A percentile compares a stretch with the other conserved stretches of the same genome.
Conservation (phyloP, 2,888 invertebrate genomes). For the Magallana nippona region DNA sequence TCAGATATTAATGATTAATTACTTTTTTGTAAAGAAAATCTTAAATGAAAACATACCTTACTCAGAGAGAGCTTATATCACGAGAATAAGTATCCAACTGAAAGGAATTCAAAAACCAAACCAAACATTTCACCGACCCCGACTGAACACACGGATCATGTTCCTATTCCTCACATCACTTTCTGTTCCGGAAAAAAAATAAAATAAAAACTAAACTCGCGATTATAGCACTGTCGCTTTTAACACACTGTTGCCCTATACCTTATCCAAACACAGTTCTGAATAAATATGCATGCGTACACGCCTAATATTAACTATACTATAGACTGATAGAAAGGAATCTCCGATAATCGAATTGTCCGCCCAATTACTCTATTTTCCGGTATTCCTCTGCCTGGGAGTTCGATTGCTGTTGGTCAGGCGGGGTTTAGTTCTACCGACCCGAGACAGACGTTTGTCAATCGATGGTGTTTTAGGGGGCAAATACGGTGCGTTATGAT, state of each 20-base stretch:
- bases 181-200: too few relatives aligned
- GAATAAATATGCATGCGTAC: background rate
- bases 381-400: background rate
- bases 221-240: constrained; percentile 1
- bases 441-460: background rate
- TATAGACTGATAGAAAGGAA: background rate
- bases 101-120: too few relatives aligned
- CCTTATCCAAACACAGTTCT: constrained; percentile 21
- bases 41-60: too few relatives aligned
- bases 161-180: too few relatives aligned
- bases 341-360: constrained; percentile 28
- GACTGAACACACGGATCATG: too few relatives aligned
- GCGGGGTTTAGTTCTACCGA: background rate
- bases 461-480: background rate
- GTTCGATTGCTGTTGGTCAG: constrained; percentile 18
- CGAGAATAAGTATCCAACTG: too few relatives aligned
- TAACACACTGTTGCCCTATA: background rate
- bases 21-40: too few relatives aligned
- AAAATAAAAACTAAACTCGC: too few relatives aligned
- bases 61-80: too few relatives aligned
- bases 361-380: constrained; percentile 31
- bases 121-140: too few relatives aligned
- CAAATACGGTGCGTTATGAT: background rate
- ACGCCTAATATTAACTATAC: constrained; percentile 19
- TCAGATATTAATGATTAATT: too few relatives aligned